phyloP scores from a whole-genome alignment of 2,888 invertebrate species.

The Adelphocoris suturalis region DNA sequence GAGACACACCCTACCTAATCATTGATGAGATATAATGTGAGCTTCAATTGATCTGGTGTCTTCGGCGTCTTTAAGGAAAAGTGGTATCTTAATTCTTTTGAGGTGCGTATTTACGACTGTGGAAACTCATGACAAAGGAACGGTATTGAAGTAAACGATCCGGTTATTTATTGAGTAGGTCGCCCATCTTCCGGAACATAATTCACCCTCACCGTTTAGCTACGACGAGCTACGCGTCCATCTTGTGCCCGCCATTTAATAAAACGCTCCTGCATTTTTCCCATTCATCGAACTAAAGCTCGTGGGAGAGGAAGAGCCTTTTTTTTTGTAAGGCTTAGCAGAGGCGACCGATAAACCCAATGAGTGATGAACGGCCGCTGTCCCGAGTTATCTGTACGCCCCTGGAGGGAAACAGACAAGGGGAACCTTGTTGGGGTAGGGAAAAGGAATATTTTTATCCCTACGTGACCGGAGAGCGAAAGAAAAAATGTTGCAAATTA shows the following conservation, averaged over 20 bases:
- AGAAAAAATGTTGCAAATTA: background rate
- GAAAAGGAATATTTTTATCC: background rate
- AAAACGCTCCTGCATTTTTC: background rate
- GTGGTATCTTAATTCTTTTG: too few species aligned
- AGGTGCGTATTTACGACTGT: too few species aligned
- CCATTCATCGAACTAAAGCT: background rate
- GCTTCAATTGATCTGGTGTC: too few species aligned
- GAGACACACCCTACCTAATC: too few species aligned
- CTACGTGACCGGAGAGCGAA: background rate
- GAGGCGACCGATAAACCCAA: background rate
- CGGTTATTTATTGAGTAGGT: too few species aligned
- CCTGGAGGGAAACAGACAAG: conserved; percentile 12
- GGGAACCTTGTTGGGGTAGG: background rate
- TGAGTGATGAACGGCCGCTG: conserved; percentile 22
- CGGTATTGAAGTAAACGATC: too few species aligned
- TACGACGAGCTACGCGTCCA: background rate
- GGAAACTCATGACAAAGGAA: too few species aligned
- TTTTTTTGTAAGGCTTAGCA: background rate
- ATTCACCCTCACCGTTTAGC: background rate
- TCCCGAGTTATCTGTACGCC: background rate
- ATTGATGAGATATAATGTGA: too few species aligned
- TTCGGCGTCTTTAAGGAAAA: too few species aligned
- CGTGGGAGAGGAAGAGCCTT: background rate
- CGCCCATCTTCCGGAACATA: too few species aligned
- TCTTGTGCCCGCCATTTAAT: background rate